These are phyloP conservation scores for Agriopis marginaria DNA, from an alignment of 2,888 invertebrate species.

Conservation along the genomic window DNA sequence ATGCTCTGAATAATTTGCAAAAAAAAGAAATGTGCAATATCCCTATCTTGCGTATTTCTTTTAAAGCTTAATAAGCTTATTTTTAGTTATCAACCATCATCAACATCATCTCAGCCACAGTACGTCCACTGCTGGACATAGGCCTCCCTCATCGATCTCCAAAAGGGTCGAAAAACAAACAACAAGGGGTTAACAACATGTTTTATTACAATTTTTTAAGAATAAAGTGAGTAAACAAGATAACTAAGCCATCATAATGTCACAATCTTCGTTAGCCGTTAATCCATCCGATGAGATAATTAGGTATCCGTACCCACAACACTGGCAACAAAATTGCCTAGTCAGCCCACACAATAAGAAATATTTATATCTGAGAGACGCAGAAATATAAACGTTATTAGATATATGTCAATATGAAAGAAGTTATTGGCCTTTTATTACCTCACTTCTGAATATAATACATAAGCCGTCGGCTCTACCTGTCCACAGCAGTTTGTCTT, in stretches of 20 bases:
- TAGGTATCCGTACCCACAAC: background rate
- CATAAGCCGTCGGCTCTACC: slow-evolving; percentile 35
- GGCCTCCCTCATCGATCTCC: too few relatives aligned
- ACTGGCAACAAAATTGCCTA: slow-evolving; percentile 11
- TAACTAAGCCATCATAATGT: background rate
- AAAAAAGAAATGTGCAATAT: too few relatives aligned
- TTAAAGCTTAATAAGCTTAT: too few relatives aligned
- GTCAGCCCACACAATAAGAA: slow-evolving; percentile 26
- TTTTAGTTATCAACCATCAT: too few relatives aligned
- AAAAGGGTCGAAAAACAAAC: too few relatives aligned
- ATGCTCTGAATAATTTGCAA: too few relatives aligned
- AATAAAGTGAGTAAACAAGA: background rate
- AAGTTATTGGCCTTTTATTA: slow-evolving; percentile 43
- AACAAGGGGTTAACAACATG: too few relatives aligned
- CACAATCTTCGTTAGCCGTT: background rate
- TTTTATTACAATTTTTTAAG: background rate
- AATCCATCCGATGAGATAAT: slow-evolving; percentile 11
- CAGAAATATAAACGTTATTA: slow-evolving; percentile 32
- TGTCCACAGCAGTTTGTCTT: slow-evolving; percentile 39
- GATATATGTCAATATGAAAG: slow-evolving; percentile 36
- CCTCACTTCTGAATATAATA: slow-evolving; percentile 29
- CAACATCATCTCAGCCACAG: too few relatives aligned
- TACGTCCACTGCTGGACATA: too few relatives aligned
- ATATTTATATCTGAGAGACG: slow-evolving; percentile 25
- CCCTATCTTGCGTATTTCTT: too few relatives aligned